phyloP scores from a whole-genome alignment of 2,888 invertebrate genomes.

The Lepidochrysops patricia region DNA sequence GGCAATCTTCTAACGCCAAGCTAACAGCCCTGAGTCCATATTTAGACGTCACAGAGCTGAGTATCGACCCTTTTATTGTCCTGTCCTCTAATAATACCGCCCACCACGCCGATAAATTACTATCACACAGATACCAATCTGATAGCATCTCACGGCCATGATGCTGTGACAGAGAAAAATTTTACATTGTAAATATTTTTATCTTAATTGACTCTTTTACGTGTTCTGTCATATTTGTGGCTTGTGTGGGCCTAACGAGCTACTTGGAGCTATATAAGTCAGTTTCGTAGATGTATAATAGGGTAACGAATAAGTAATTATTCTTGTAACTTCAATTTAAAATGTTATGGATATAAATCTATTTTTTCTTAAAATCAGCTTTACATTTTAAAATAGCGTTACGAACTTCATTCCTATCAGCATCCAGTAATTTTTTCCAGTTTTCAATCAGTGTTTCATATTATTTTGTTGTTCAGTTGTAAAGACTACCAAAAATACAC shows the following conservation, averaged over 20 bases:
- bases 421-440: no score
- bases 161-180: constrained; percentile 21
- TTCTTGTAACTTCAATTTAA: background rate
- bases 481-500: no score
- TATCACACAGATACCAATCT: constrained; percentile 31
- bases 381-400: no score
- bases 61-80: constrained; percentile 31
- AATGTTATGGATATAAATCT: no score
- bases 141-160: constrained; percentile 16
- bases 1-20: constrained; percentile 19
- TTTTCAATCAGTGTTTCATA: no score
- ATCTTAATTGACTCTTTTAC: constrained; percentile 15
- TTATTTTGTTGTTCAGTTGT: no score
- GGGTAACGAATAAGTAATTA: no score
- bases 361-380: no score
- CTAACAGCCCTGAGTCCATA: constrained; percentile 21
- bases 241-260: background rate
- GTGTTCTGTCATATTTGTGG: background rate
- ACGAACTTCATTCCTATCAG: no score
- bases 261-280: background rate
- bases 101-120: constrained; percentile 35
- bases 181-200: constrained; percentile 23
- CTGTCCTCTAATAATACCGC: constrained; percentile 32
- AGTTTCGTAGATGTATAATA: background rate
- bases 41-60: constrained; percentile 32